Base-by-base conservation (phyloP, 2,888 invertebrate genomes). In the Crematogaster levior region DNA sequence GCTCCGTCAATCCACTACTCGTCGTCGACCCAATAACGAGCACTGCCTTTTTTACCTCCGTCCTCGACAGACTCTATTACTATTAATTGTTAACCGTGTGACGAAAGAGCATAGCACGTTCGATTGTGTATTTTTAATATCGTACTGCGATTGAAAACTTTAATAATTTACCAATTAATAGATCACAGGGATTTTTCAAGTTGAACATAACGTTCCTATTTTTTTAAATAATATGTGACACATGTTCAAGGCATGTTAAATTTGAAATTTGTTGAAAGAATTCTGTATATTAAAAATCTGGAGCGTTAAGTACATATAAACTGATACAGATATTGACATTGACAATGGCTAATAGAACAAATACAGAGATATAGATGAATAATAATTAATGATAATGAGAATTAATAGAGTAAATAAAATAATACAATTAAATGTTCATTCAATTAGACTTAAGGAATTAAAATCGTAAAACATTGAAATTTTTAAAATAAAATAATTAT, bases 1-100 rank as follows among this genome's bases (percentile, higher is more conserved):
- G 90, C 91, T 92, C 90, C 90, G 92, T 89, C 90, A 90, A 90
- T 88, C 91, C 91, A 87, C 75, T 65, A 65, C 88, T 91, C 88
- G 83, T 87, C 89, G 88, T 90, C 83, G 89, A 90, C 87, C 90
- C 85, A 85, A 80, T 90, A 90, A 90, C 88, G 84, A 90, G 90
- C 90, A 89, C 85, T 63, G 58, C 61, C 89, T 86, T 87, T 87
- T 86, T 86, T 63, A 85, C 85, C 84, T 65, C 21, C 27, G 27
- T 75, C 27, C 48, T 27, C n/a, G 63, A 51, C 58, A 58, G 58
- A 73, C 65, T 75, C 27, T 75, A 51, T 65, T 75, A 65, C 65
- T 75, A 53, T 75, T 75, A 75, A 75, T 75, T 75, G 75, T 75
- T 63, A 75, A 51, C n/a, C 27, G 48, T 61, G 12, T 27, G n/a